These are phyloP conservation scores for Lordiphosa fenestrarum DNA, from an alignment of 2,888 invertebrate species.

Conservation along the genomic window DNA sequence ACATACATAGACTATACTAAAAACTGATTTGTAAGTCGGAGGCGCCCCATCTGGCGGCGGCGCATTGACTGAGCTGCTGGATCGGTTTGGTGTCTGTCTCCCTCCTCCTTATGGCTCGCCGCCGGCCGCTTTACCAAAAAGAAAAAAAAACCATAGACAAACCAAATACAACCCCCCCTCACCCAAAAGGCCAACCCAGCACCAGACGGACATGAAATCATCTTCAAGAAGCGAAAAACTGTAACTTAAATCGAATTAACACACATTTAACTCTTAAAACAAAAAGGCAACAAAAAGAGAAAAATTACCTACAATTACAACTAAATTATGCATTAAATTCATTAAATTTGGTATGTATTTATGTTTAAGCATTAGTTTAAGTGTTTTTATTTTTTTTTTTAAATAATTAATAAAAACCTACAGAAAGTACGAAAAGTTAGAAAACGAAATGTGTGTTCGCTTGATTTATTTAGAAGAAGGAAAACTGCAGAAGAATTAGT, in stretches of 20 bases:
- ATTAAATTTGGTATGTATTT: constrained; percentile 61
- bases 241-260: constrained; percentile 68
- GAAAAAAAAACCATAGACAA: constrained; percentile 10
- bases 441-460: constrained; percentile 1
- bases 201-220: constrained; percentile 12
- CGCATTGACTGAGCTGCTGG: constrained; percentile 57
- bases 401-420: constrained; percentile 27
- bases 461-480: background rate
- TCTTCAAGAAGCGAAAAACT: constrained; percentile 20
- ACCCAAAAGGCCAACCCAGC: constrained; percentile 9
- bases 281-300: constrained; percentile 18
- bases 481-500: too few relatives aligned
- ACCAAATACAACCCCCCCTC: constrained; percentile 4
- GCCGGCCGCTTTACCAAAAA: constrained; percentile 25
- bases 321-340: constrained; percentile 41
- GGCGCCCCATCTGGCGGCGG: constrained; percentile 33
- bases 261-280: constrained; percentile 37
- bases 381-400: constrained; percentile 74
- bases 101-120: constrained; percentile 6
- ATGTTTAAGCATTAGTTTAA: constrained; percentile 66
- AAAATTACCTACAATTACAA: constrained; percentile 19
- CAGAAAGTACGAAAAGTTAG: constrained; percentile 28
- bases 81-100: constrained; percentile 51
- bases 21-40: constrained; percentile 10
- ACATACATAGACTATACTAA: constrained; percentile 11